These are phyloP conservation scores for Temnothorax longispinosus DNA, from an alignment of 1,140 invertebrate species.

Conservation along the genomic window DNA sequence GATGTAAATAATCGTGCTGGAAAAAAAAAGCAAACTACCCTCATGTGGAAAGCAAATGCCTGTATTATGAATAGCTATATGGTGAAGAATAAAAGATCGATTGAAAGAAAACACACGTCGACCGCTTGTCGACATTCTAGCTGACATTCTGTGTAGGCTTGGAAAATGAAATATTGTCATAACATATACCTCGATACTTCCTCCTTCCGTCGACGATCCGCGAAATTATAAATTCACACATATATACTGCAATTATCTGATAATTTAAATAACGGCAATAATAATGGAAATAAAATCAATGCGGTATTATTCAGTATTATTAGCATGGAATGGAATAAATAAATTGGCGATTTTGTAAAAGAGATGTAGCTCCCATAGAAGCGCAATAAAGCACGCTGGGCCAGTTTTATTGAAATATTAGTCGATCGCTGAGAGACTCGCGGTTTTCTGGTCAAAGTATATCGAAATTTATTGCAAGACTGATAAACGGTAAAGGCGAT, in stretches of 20 bases:
- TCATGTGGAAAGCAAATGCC: background rate
- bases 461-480: slow-evolving; percentile 47
- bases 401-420: slow-evolving; percentile 41
- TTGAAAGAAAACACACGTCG: slow-evolving; percentile 71
- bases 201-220: background rate
- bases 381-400: background rate
- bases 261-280: slow-evolving; percentile 17
- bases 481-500: slow-evolving; percentile 26
- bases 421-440: slow-evolving; percentile 7
- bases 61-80: background rate
- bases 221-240: background rate
- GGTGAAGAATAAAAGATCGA: slow-evolving; percentile 51
- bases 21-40: background rate
- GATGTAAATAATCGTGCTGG: background rate
- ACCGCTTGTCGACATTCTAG: background rate
- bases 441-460: slow-evolving; percentile 34
- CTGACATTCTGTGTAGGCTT: background rate
- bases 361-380: background rate
- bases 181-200: background rate
- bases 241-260: background rate
- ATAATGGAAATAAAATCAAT: background rate
- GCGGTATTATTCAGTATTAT: background rate
- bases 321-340: background rate
- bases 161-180: slow-evolving; percentile 38
- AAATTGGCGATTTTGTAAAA: slow-evolving; percentile 9